A percentile compares a stretch with the other conserved stretches of the same genome.
phyloP scores from a whole-genome alignment of 2,797 vertebrate genomes.

The Gymnocypris eckloni region DNA sequence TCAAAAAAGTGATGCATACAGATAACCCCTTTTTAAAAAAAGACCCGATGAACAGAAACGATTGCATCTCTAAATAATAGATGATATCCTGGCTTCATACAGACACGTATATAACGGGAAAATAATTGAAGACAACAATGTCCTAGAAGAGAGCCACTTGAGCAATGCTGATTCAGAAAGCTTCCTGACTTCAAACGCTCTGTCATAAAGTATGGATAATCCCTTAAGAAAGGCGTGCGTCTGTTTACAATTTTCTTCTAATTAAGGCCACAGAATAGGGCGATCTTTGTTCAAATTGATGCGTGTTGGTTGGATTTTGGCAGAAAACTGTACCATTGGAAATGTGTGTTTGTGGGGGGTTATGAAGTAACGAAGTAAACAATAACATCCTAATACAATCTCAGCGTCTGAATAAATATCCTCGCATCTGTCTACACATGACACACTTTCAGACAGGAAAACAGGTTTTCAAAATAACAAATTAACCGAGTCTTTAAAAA shows the following conservation, averaged over 20 bases:
- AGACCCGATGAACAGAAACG: constrained; percentile 82
- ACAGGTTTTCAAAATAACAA: constrained; percentile 76
- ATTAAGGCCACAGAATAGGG: constrained; percentile 78
- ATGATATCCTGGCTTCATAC: constrained; percentile 80
- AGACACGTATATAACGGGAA: constrained; percentile 78
- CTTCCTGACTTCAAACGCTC: constrained; percentile 83
- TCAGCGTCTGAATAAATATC: constrained; percentile 81
- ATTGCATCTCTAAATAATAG: constrained; percentile 87
- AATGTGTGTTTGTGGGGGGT: constrained; percentile 66
- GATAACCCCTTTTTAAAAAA: constrained; percentile 79
- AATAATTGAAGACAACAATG: constrained; percentile 88
- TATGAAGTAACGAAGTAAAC: constrained; percentile 79
- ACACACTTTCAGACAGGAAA: constrained; percentile 77
- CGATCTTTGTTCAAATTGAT: constrained; percentile 80
- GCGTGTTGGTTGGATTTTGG: constrained; percentile 76
- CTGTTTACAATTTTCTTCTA: constrained; percentile 82
- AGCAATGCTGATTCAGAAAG: constrained; percentile 82
- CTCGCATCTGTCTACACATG: constrained; percentile 81
- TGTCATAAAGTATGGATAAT: constrained; percentile 86
- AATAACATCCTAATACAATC: constrained; percentile 80
- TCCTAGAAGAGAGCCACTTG: constrained; percentile 79
- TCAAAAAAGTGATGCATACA: constrained; percentile 74
- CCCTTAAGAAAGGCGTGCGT: constrained; percentile 74
- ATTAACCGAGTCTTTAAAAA: constrained; percentile 66
- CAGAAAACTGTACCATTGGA: constrained; percentile 72